phyloP scores from a whole-genome alignment of 2,113 vertebrate genomes.

The Calyptommatus sinebrachiatus region DNA sequence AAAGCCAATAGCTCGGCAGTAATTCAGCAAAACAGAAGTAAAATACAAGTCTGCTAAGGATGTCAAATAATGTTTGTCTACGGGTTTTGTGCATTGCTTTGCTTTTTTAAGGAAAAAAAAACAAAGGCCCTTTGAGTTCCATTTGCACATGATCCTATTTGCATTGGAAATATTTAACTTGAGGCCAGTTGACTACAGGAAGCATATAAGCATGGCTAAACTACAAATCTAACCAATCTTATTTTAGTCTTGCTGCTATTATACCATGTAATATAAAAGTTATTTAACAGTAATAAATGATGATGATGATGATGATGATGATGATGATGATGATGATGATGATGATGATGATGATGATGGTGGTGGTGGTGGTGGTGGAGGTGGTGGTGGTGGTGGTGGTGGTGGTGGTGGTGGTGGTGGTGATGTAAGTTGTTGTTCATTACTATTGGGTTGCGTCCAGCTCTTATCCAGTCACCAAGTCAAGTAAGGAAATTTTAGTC shows the following conservation, averaged over 20 bases:
- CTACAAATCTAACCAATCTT: not conserved
- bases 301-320: too few species aligned
- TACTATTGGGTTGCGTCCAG: too few species aligned
- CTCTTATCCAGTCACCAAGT: too few species aligned
- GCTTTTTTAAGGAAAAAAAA: not conserved
- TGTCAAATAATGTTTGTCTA: not conserved
- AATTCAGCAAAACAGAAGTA: slow-evolving; percentile 19
- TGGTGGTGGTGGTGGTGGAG: too few species aligned
- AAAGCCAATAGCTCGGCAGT: slow-evolving; percentile 20
- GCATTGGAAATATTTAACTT: not conserved
- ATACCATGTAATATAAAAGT: not conserved
- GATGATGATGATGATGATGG: too few species aligned
- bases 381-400: too few species aligned
- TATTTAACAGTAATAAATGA: too few species aligned
- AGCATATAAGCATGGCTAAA: not conserved
- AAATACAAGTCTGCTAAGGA: not conserved
- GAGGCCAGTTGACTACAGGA: not conserved
- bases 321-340: too few species aligned
- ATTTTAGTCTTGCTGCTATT: not conserved
- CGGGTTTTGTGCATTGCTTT: not conserved
- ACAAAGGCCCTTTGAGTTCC: not conserved
- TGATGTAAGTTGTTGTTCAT: too few species aligned
- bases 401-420: too few species aligned
- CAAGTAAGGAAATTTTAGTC: too few species aligned
- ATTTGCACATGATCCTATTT: not conserved